Percentiles rank a stretch among this genome's conserved stretches.
Conservation (phyloP, 2,113 vertebrate species). For the Narcine bancroftii region DNA sequence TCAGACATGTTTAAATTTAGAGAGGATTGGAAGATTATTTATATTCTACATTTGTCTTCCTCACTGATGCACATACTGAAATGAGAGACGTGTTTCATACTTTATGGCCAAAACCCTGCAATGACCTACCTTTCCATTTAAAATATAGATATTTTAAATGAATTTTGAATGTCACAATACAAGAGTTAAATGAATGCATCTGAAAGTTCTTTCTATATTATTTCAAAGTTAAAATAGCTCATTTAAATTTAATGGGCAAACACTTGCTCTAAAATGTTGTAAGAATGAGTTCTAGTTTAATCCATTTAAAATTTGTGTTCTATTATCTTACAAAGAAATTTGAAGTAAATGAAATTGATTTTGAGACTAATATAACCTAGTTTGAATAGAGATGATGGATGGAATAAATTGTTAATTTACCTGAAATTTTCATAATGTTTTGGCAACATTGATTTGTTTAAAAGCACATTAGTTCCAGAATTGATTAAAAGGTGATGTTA, state of each 20-base stretch:
- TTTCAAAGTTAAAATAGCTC: background rate
- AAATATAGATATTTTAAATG: background rate
- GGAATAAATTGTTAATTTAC: too few relatives aligned
- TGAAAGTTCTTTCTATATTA: background rate
- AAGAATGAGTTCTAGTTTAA: background rate
- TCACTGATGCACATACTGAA: background rate
- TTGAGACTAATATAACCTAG: too few relatives aligned
- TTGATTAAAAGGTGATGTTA: too few relatives aligned
- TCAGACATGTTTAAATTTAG: background rate
- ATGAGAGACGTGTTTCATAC: background rate
- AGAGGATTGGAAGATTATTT: background rate
- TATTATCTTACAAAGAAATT: too few relatives aligned
- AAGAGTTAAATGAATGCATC: background rate
- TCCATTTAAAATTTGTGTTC: background rate
- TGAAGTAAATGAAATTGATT: too few relatives aligned
- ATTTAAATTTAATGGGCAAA: too few relatives aligned
- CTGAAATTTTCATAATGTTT: too few relatives aligned
- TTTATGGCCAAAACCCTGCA: background rate
- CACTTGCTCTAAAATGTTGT: background rate
- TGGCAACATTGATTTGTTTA: too few relatives aligned
- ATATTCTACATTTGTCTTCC: background rate
- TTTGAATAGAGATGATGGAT: too few relatives aligned
- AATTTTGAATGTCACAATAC: background rate
- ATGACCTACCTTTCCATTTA: background rate
- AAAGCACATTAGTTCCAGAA: too few relatives aligned